Base-by-base conservation (phyloP, 1,140 invertebrate genomes). In the Drosophila elegans region DNA sequence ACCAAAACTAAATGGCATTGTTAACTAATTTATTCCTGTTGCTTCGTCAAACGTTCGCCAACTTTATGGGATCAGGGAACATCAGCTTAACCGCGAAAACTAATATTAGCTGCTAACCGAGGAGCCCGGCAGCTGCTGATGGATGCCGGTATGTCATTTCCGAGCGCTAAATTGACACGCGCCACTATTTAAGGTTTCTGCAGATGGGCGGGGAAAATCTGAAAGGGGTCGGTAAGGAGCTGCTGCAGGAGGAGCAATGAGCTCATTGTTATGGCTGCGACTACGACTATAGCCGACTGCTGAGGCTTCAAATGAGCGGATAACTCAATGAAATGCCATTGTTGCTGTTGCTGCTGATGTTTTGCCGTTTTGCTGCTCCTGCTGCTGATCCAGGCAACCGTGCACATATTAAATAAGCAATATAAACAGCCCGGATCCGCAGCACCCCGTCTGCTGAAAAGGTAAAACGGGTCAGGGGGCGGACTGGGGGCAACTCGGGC, bases 391-490 rank as follows among this genome's bases (percentile, higher is more conserved):
- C 83, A 86, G 79, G 75, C 82, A 83, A 64, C 69, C 82, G 79
- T 79, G 83, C 79, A 88, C 83, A 86, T 86, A 86, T 86, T 86
- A 88, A 86, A 86, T 88, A 86, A 86, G 83, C 82, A 88, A 86
- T 83, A 88, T 88, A 83, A 79, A 88, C 82, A 83, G 68, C 25
- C 38, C 66, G 21, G 45, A 36, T 38, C 42, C 66, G 39, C 42
- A 53, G 57, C 9, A 53, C 45, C 39, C n/a, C 36, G 44, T 21
- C 27, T 49, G 80, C 54, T 82, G 80, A 64, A 84, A 83, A 75
- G 80, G 80, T 84, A 57, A 71, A 71, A 27, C 66, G 52, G 53
- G 61, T 38, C 42, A 39, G 42, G 44, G 12, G 13, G 13, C 38
- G 52, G 16, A 21, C 16, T 0, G 16, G 16, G 16, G 13, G 13